These are phyloP conservation scores for Coccyzus lansbergi DNA, from an alignment of 2,797 vertebrate genomes.

Conservation along the genomic window DNA sequence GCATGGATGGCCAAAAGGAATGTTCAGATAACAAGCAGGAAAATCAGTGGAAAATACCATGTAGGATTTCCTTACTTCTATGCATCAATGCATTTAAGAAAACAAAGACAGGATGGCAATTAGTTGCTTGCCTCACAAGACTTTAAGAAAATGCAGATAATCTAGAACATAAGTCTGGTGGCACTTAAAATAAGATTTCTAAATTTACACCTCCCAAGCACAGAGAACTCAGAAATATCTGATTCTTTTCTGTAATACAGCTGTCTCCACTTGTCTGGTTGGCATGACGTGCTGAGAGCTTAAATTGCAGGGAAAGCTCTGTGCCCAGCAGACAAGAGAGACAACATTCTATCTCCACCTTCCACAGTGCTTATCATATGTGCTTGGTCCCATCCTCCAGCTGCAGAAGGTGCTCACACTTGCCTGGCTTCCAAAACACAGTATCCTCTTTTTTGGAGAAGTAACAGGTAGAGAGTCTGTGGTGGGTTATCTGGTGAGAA, in stretches of 20 bases:
- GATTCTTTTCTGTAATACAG: not conserved
- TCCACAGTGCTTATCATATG: not conserved
- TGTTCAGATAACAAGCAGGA: not conserved
- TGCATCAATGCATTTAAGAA: not conserved
- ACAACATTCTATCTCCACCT: not conserved
- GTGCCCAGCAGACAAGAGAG: accelerated
- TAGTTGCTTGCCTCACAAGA: not conserved
- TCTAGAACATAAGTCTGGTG: not conserved
- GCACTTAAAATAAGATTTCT: not conserved
- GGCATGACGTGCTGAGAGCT: not conserved
- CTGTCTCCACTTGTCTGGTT: not conserved
- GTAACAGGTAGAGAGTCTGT: not conserved
- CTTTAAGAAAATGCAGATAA: not conserved
- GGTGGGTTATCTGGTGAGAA: not conserved
- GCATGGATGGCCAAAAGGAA: not conserved
- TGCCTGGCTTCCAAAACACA: not conserved
- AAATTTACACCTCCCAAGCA: not conserved
- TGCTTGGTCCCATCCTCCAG: not conserved
- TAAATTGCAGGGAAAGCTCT: not conserved
- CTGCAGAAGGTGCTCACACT: not conserved
- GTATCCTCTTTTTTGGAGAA: not conserved
- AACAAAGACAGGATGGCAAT: not conserved
- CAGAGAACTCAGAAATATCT: not conserved
- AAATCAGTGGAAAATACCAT: not conserved
- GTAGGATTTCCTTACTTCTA: not conserved